Base-by-base conservation (phyloP, 2,888 invertebrate genomes). In the Nebria brevicollis region DNA sequence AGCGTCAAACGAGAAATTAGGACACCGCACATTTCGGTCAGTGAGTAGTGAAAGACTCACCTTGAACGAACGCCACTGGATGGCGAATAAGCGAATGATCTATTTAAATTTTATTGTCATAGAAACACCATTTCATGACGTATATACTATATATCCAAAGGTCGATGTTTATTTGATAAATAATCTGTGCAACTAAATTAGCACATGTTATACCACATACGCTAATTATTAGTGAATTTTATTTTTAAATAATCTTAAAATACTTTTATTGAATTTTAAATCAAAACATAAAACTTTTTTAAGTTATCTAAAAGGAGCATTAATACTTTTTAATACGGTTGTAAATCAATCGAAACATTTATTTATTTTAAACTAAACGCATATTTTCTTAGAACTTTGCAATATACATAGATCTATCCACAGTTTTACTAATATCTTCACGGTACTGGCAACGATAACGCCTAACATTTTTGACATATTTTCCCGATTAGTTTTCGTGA, bases 1-100 rank as follows among this genome's bases (percentile, higher is more conserved):
- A 43, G 70, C 70, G 20, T 26, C 42, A 72, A 65, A 34, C n/a
- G 75, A 41, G 65, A 81, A 81, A 81, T 81, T 81, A 75, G 81
- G 81, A 81, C 81, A 81, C 66, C 25, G 66, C 43, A 54, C 74
- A 70, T 54, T 54, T 54, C 54, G 54, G 54, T 54, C 54, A 54
- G 54, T 11, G 54, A 54, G 13, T 54, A 54, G 54, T 54, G 54
- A 54, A 54, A 54, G 54, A 54, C 8, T 54, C 54, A 54, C 54
- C 54, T 54, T 54, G 54, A 54, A 54, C 54, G 54, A 54, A 54
- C 54, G 54, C 54, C 54, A 54, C 54, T 54, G 54, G 54, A 11
- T 54, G 54, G 54, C 8, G 13, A 54, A 54, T 13, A 54, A 54
- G 11, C 13, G 54, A 54, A 54, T 54, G 54, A 54, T 54, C 54